phyloP scores from a whole-genome alignment of 2,113 vertebrate species.

The Nesogale talazaci region DNA sequence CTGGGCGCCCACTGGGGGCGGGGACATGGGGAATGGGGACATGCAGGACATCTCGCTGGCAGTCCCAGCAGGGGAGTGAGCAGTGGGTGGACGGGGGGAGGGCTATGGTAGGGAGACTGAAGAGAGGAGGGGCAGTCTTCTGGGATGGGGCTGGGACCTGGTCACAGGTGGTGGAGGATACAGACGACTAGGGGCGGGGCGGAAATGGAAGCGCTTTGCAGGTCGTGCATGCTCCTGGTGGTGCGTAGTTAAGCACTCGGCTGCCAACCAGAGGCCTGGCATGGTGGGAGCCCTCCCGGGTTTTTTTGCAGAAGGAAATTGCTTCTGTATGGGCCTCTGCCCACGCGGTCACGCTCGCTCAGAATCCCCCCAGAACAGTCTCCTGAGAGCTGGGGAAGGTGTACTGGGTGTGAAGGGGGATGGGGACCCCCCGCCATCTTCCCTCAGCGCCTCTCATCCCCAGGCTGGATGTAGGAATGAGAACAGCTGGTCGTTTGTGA shows the following conservation, averaged over 20 bases:
- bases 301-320: background rate
- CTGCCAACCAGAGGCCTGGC: background rate
- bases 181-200: rapidly evolving
- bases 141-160: rapidly evolving
- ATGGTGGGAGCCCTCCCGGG: background rate
- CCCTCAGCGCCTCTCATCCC: background rate
- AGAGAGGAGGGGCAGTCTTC: no score
- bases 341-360: background rate
- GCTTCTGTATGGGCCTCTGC: background rate
- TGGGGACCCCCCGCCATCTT: no score
- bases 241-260: background rate
- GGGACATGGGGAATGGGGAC: rapidly evolving
- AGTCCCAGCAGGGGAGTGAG: no score
- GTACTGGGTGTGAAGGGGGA: background rate
- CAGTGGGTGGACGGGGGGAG: no score
- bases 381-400: slow-evolving; percentile 3
- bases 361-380: background rate
- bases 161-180: background rate
- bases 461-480: background rate
- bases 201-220: background rate
- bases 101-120: no score
- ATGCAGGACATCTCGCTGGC: rapidly evolving
- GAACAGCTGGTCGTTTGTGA: rapidly evolving
- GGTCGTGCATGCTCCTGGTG: background rate
- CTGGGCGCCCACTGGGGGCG: background rate